phyloP scores from a whole-genome alignment of 2,113 vertebrate species.

The Crotophaga sulcirostris region DNA sequence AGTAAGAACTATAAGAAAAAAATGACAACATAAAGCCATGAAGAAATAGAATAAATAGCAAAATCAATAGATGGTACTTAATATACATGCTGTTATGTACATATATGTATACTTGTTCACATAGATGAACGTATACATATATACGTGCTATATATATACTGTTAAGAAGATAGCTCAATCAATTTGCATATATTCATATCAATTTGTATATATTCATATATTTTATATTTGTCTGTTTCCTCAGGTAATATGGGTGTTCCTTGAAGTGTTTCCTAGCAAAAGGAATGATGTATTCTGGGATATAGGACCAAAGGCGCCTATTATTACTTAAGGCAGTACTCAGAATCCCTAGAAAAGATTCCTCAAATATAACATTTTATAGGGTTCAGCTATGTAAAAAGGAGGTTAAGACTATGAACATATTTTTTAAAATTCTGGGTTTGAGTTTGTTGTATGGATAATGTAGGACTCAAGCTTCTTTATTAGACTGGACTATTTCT shows the following conservation, averaged over 20 bases:
- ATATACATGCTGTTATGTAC: accelerated
- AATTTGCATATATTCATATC: too few species aligned
- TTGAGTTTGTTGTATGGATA: neutral
- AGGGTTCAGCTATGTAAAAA: neutral
- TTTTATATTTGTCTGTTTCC: neutral
- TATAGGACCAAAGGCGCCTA: neutral
- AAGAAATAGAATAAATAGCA: neutral
- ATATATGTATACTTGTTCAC: neutral
- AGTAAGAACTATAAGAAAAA: neutral
- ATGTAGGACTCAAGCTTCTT: neutral
- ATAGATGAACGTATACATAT: neutral
- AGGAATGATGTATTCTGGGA: neutral
- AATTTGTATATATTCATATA: neutral
- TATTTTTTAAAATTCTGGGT: neutral
- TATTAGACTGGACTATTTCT: neutral
- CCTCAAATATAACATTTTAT: neutral
- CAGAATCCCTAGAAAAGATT: neutral
- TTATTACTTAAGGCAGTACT: neutral
- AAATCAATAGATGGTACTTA: neutral
- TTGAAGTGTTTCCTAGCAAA: neutral
- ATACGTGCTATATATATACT: neutral
- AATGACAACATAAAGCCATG: neutral
- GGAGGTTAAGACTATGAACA: neutral
- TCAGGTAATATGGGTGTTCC: neutral
- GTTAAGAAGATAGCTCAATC: neutral